These are phyloP conservation scores for Camelus dromedarius DNA, from an alignment of 2,113 vertebrate species.

Conservation along the genomic window DNA sequence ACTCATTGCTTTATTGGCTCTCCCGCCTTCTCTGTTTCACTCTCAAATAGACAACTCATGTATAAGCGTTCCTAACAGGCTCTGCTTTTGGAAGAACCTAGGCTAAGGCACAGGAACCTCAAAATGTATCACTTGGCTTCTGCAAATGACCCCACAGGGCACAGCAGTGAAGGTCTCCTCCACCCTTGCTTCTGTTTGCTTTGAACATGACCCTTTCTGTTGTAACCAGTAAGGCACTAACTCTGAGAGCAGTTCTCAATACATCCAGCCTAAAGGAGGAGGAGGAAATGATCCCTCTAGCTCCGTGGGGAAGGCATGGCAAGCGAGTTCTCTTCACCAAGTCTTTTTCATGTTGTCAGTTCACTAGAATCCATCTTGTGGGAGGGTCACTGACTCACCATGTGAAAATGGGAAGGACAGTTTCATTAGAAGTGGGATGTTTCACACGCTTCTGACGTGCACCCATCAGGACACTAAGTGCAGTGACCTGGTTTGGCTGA, in stretches of 20 bases:
- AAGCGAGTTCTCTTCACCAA: not conserved
- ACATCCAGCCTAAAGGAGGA: not conserved
- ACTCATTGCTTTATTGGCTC: not conserved
- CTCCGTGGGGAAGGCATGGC: not conserved
- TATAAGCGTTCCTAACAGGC: not conserved
- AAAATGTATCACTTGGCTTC: not conserved
- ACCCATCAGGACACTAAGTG: not conserved
- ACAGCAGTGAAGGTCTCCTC: not conserved
- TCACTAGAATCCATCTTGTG: not conserved
- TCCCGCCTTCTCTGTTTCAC: not conserved
- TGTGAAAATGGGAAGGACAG: conserved; percentile 34
- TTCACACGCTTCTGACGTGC: conserved; percentile 11
- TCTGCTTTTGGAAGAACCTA: conserved; percentile 12
- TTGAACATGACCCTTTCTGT: not conserved
- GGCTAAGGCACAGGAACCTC: not conserved
- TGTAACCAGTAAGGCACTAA: not conserved
- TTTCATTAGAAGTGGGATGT: conserved; percentile 41
- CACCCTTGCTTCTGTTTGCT: not conserved
- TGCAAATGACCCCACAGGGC: not conserved
- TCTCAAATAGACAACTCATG: not conserved
- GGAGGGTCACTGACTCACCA: conserved; percentile 51
- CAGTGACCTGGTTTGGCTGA: not conserved
- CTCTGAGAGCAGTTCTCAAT: not conserved
- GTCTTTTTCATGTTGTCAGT: not conserved
- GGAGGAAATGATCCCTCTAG: not conserved